These are phyloP conservation scores for Proteles cristata DNA, from an alignment of 2,113 vertebrate species.

Conservation along the genomic window DNA sequence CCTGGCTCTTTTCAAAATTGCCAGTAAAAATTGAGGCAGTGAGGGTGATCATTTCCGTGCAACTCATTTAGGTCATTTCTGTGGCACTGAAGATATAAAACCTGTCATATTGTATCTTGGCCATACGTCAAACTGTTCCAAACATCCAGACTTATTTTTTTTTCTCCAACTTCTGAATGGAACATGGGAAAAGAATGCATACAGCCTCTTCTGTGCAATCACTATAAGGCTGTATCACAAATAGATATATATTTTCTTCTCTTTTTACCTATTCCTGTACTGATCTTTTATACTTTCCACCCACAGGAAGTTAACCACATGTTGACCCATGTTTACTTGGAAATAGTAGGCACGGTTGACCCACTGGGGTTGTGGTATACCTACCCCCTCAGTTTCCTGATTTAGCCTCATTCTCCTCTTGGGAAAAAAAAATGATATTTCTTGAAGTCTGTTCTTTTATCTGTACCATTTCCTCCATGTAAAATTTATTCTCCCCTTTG, in stretches of 20 bases:
- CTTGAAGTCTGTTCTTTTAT: neutral
- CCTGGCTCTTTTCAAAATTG: neutral
- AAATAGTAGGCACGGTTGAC: neutral
- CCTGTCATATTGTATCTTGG: neutral
- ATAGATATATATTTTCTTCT: neutral
- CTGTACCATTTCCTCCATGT: neutral
- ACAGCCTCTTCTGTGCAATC: neutral
- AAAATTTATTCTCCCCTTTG: neutral
- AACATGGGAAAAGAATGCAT: neutral
- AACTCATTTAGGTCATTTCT: neutral
- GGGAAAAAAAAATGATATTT: neutral
- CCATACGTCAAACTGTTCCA: neutral
- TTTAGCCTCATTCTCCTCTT: neutral
- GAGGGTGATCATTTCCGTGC: too few relatives aligned
- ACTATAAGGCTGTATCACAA: neutral
- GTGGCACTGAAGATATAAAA: neutral
- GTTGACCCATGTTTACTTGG: neutral
- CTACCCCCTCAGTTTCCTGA: neutral
- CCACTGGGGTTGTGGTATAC: accelerated
- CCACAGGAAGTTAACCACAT: neutral
- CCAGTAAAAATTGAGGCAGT: neutral
- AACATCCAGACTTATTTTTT: neutral
- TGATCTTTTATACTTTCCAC: neutral
- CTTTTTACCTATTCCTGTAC: neutral
- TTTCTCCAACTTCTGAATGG: neutral